phyloP scores from a whole-genome alignment of 2,797 vertebrate species.

The Adrianichthys oophorus region DNA sequence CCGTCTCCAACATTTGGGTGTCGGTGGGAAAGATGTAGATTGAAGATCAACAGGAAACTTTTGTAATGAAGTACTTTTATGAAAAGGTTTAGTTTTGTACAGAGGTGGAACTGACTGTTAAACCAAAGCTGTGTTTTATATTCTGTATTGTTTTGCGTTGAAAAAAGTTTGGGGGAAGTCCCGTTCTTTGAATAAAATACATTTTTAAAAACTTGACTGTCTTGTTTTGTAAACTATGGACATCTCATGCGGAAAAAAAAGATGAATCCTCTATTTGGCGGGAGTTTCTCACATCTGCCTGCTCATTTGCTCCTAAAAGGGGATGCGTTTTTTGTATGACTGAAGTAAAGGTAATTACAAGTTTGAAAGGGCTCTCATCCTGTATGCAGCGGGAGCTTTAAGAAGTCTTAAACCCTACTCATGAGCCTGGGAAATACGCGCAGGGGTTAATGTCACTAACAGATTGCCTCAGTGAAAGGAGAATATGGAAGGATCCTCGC shows the following conservation, averaged over 20 bases:
- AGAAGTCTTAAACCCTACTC: slow-evolving; percentile 83
- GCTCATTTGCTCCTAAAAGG: slow-evolving; percentile 50
- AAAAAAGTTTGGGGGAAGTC: slow-evolving; percentile 58
- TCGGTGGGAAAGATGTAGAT: slow-evolving; percentile 69
- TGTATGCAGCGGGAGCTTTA: slow-evolving; percentile 89
- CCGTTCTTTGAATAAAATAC: slow-evolving; percentile 70
- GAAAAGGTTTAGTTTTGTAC: slow-evolving; percentile 91
- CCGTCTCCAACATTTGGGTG: slow-evolving; percentile 81
- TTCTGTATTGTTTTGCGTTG: slow-evolving; percentile 80
- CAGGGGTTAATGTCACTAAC: slow-evolving; percentile 87
- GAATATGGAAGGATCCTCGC: slow-evolving; percentile 85
- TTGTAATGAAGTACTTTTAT: slow-evolving; percentile 84
- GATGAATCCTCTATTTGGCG: slow-evolving; percentile 45
- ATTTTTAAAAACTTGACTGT: slow-evolving; percentile 49
- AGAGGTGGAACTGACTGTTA: slow-evolving; percentile 83
- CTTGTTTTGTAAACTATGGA: neutral
- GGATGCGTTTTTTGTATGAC: slow-evolving; percentile 74
- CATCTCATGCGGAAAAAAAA: neutral
- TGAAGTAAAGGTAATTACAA: slow-evolving; percentile 87
- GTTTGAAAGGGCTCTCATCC: slow-evolving; percentile 88
- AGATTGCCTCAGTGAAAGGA: slow-evolving; percentile 82
- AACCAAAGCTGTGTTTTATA: slow-evolving; percentile 89
- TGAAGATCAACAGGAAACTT: slow-evolving; percentile 72
- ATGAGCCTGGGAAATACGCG: slow-evolving; percentile 84
- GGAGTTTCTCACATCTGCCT: slow-evolving; percentile 58